Evolutionary conservation across 1,140 invertebrate species (phyloP), one percentile per base, ranked within the genome.

Genomic region (Calephelis virginiensis): DNA sequence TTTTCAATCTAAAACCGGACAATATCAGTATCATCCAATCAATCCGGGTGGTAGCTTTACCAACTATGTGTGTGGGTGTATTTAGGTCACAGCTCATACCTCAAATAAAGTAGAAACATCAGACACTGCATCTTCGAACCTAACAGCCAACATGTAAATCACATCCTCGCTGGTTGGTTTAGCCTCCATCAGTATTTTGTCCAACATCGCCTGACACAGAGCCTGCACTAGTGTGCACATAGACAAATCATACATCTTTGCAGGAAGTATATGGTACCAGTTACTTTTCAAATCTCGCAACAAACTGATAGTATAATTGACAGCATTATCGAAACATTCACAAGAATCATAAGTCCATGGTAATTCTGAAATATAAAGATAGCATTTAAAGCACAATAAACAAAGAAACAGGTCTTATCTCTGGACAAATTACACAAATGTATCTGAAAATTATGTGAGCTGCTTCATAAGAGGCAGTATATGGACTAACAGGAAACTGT

Each of bases 181-280:
- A 8, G 65, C 72, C 50, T 86, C 72, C 0, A 70, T 73, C 63
- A 89, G 77, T 12, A 89, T 65, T 64, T 80, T 72, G 9, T 76
- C 69, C 49, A 89, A 14, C 65, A 89, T 76, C 0, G 77, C 70
- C 59, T 89, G 82, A 50, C 85, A 85, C 12, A 91, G 45, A 0
- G 75, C 73, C 40, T 83, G 77, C 0, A 84, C 68, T 6, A 92
- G 70, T 0, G 85, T 81, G 47, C 82, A 85, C 28, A 91, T 68
- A 5, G 84, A 81, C 61, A 83, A 76, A 37, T 90, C 81, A 62
- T 90, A 92, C 82, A 90, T 91, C 6, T 75, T 71, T 0, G 61
- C 37, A 0, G 91, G 89, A 11, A 92, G 75, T 0, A 90, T 68
- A 56, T 77, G 68, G 12, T 72, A 68, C 91, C 91, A 92, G 12